Evolutionary conservation across 2,888 invertebrate genomes (phyloP).

Genomic region (Saturnia pavonia): DNA sequence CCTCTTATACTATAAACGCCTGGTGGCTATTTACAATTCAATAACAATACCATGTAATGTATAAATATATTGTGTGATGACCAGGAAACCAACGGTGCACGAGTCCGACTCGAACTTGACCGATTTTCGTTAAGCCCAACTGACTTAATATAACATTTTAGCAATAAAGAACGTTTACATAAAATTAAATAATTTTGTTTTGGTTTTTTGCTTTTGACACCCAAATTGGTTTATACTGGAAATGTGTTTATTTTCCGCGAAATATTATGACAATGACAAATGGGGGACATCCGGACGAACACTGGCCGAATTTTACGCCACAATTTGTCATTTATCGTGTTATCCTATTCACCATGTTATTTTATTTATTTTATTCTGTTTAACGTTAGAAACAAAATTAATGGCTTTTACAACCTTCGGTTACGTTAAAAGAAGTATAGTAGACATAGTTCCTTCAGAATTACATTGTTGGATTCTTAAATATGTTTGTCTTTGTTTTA

Average conservation of each 20-base stretch:
- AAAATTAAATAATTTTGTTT: constrained; percentile 15
- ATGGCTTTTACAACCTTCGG: neutral
- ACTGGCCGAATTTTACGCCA: constrained; percentile 37
- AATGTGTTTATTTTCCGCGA: constrained; percentile 38
- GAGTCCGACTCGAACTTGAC: neutral
- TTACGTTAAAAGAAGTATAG: neutral
- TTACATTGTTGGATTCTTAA: neutral
- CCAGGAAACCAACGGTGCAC: too few species aligned
- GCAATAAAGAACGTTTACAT: constrained; percentile 12
- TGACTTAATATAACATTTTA: neutral
- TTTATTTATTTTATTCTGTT: constrained; percentile 21
- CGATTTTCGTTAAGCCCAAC: neutral
- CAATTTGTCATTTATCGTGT: constrained; percentile 52
- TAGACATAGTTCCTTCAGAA: neutral
- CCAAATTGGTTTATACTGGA: constrained; percentile 36
- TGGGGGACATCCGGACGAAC: constrained; percentile 38
- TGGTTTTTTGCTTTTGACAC: constrained; percentile 29
- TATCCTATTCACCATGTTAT: constrained; percentile 30
- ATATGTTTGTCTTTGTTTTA: neutral
- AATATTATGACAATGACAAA: constrained; percentile 53
- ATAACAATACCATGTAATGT: too few species aligned
- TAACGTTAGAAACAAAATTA: constrained; percentile 17
- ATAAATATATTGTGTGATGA: too few species aligned
- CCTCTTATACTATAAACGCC: too few species aligned
- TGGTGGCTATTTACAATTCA: too few species aligned